Evolutionary conservation across 2,888 invertebrate genomes (phyloP).

Genomic region (Zele albiditarsus): DNA sequence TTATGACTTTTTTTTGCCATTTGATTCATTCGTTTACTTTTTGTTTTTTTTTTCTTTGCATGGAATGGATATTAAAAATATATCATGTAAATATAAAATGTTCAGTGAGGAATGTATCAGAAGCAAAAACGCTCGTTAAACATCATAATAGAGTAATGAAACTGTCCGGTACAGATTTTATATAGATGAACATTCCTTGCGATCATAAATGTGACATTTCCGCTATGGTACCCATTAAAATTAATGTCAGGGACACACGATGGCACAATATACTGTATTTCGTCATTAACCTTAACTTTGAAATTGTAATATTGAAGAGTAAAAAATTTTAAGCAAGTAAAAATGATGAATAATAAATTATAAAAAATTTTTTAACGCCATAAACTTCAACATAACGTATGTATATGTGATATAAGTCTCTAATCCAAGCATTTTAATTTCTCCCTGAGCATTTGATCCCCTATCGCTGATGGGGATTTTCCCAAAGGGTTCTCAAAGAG

Average conservation of each 20-base stretch:
- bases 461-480: constrained; percentile 53
- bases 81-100: neutral
- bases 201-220: constrained; percentile 49
- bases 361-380: neutral
- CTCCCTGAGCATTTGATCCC: constrained; percentile 61
- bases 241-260: constrained; percentile 48
- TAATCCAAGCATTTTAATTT: constrained; percentile 54
- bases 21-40: neutral
- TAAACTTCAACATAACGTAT: neutral
- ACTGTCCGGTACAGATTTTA: constrained; percentile 44
- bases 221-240: constrained; percentile 47
- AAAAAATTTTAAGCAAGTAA: neutral
- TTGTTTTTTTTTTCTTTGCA: neutral
- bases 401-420: constrained; percentile 19
- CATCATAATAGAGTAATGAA: constrained; percentile 46
- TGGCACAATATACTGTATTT: constrained; percentile 20
- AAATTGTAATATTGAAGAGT: neutral
- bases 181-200: constrained; percentile 49
- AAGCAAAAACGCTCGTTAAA: constrained; percentile 45
- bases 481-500: constrained; percentile 49
- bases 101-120: neutral
- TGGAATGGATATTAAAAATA: neutral
- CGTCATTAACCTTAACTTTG: neutral
- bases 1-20: neutral
- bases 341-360: neutral